Evolutionary conservation across 2,113 vertebrate genomes (phyloP).

Genomic region (Oncorhynchus kisutch): DNA sequence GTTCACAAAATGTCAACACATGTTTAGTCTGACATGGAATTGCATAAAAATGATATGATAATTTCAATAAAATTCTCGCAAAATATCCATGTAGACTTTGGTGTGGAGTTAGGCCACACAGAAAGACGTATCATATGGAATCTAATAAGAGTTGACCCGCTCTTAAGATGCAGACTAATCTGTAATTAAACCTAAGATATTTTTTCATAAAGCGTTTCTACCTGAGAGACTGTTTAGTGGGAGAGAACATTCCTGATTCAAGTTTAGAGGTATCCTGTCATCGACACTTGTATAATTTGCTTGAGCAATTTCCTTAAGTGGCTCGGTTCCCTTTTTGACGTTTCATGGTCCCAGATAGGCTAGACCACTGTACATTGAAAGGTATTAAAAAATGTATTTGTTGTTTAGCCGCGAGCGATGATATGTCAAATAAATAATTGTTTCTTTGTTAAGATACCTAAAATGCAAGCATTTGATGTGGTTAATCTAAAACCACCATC

Average conservation of each 20-base stretch:
- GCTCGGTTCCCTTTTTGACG: constrained; percentile 40
- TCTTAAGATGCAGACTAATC: neutral
- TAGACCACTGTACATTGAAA: constrained; percentile 20
- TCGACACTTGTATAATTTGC: constrained; percentile 38
- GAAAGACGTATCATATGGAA: neutral
- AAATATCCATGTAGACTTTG: neutral
- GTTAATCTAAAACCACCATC: neutral
- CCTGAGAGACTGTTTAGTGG: neutral
- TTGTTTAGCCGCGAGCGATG: neutral
- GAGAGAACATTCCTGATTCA: neutral
- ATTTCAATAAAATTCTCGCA: neutral
- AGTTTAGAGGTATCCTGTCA: constrained; percentile 34
- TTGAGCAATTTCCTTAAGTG: constrained; percentile 40
- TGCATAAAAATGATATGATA: too few relatives aligned
- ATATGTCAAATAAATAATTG: neutral
- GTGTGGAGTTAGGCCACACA: neutral
- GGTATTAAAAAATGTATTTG: constrained; percentile 3
- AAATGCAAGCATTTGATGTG: constrained; percentile 21
- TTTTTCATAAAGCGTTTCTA: constrained; percentile 4
- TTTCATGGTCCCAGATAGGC: constrained; percentile 20
- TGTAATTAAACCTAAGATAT: constrained; percentile 22
- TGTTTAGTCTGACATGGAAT: too few relatives aligned
- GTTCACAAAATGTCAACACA: too few relatives aligned
- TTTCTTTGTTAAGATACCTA: constrained; percentile 10
- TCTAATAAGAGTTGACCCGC: neutral